Evolutionary conservation across 2,888 invertebrate genomes (phyloP).

Genomic region (Cyrtodaria siliqua): DNA sequence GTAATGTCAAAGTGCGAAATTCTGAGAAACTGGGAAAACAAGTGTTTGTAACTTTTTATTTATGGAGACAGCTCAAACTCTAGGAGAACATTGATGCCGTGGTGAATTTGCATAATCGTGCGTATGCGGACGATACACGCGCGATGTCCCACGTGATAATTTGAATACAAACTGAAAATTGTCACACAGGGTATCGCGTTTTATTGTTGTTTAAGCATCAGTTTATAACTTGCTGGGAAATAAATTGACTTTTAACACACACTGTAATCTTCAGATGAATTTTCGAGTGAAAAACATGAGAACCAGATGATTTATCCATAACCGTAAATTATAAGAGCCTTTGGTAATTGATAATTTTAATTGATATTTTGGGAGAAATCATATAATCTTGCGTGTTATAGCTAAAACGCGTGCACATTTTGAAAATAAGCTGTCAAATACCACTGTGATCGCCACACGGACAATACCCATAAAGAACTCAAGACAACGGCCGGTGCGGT

Average conservation of each 20-base stretch:
- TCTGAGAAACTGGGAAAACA: too few species aligned
- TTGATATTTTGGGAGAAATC: constrained; percentile 36
- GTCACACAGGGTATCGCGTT: constrained; percentile 1
- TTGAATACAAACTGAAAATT: constrained; percentile 1
- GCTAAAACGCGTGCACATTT: constrained; percentile 23
- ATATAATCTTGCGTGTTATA: constrained; percentile 40
- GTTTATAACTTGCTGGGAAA: constrained; percentile 13
- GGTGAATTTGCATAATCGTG: not conserved
- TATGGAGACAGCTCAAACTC: too few species aligned
- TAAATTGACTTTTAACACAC: constrained; percentile 37
- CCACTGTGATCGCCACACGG: constrained; percentile 19
- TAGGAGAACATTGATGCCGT: not conserved
- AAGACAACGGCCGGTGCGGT: too few species aligned
- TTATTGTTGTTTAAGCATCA: constrained; percentile 2
- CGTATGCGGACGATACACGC: too few species aligned
- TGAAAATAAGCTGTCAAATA: not conserved
- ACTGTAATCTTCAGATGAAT: constrained; percentile 9
- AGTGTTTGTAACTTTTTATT: too few species aligned
- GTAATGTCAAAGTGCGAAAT: too few species aligned
- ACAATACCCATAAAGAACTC: constrained; percentile 26
- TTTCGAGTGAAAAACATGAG: too few species aligned
- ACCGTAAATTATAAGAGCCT: not conserved
- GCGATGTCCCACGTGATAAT: too few species aligned
- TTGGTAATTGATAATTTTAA: constrained; percentile 43
- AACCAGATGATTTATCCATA: too few species aligned